phyloP scores from a whole-genome alignment of 2,888 invertebrate species.

The Lithophane ornitopus region DNA sequence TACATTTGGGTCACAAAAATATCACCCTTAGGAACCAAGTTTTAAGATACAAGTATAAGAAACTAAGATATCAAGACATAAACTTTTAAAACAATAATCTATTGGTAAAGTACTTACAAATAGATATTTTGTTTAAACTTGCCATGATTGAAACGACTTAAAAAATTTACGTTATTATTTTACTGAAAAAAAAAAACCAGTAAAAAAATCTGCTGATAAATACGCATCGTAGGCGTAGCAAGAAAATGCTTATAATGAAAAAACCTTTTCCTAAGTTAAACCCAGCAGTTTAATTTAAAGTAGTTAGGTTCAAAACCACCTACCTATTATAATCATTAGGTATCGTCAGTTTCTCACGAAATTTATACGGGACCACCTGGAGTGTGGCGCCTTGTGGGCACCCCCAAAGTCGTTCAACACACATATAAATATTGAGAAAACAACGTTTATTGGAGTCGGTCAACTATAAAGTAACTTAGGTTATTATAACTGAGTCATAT shows the following conservation, averaged over 20 bases:
- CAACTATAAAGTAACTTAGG: constrained; percentile 42
- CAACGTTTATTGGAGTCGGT: constrained; percentile 34
- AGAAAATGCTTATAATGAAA: neutral
- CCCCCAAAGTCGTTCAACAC: constrained; percentile 37
- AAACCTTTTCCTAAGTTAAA: neutral
- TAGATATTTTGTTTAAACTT: neutral
- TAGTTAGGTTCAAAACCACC: constrained; percentile 20
- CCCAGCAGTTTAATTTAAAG: neutral
- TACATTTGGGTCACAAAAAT: no score
- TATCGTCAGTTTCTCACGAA: constrained; percentile 55
- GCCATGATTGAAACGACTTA: neutral
- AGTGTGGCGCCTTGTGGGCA: constrained; percentile 60
- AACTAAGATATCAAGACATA: no score
- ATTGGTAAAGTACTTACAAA: no score
- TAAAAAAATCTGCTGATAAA: no score
- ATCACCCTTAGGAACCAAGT: no score
- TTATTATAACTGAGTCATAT: constrained; percentile 35
- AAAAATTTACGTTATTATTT: neutral
- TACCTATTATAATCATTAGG: constrained; percentile 50
- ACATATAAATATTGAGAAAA: constrained; percentile 53
- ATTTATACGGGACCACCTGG: constrained; percentile 60
- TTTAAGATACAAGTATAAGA: no score
- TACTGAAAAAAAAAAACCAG: neutral
- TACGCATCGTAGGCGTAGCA: neutral
- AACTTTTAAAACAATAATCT: no score